Base-by-base conservation (phyloP, 2,888 invertebrate species). In the Margaritifera margaritifera region DNA sequence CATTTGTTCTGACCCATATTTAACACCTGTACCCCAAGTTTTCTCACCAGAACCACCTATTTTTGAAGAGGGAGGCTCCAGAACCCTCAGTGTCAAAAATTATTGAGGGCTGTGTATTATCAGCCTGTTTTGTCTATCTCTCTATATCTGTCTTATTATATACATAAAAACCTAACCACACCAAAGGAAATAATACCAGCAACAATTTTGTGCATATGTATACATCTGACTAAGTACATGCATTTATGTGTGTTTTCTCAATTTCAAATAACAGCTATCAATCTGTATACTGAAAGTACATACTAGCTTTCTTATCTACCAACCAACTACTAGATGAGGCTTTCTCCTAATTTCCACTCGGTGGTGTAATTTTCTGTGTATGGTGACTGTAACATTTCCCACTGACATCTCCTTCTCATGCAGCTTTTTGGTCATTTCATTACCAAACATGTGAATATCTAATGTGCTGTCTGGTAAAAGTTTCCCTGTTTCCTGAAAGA, bases 381-480 rank as follows among this genome's bases (percentile, higher is more conserved):
- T 68, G 54, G 71, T 80, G 50, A 87, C 68, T 51, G 71, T 74
- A 2, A 86, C 69, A 66, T 83, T 84, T 8, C 71, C 71, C 55
- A 71, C 64, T 31, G 59, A 61, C 55, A 71, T 71, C 22, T 24
- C 54, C 27, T 68, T 68, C 6, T 75, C 72, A 66, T 83, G 66
- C 0, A 79, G 64, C 25, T 64, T 62, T 58, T 70, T 73, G 6
- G 79, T 78, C 42, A 86, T 71, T 51, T 82, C 73, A 53, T 78
- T 73, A 4, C 87, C 87, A 72, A 82, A 78, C 78, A 87, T 79
- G 42, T 79, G 66, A 19, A 87, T 79, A 42, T 81, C 71, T 6
- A 87, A 53, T 15, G 64, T 55, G 5, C 70, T 58, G 8, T 76
- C 71, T 11, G 82, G 80, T 15, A 84, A 56, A 18, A 87, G 67